Percentiles rank a stretch among this genome's conserved stretches.
phyloP scores from a whole-genome alignment of 2,888 invertebrate species.

The Hedya salicella region DNA sequence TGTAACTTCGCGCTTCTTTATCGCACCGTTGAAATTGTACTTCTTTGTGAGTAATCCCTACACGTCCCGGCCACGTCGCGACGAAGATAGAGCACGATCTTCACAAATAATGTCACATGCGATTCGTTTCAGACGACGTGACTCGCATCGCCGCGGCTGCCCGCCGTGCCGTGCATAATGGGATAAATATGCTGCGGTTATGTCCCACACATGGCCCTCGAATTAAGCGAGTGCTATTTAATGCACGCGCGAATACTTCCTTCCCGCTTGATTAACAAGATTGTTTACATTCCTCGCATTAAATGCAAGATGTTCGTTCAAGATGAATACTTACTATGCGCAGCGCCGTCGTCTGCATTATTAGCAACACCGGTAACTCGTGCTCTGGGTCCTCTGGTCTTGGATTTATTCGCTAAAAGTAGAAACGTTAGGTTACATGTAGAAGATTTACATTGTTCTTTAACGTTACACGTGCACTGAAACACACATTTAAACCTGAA shows the following conservation, averaged over 20 bases:
- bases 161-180: slow-evolving; percentile 82
- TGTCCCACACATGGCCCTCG: slow-evolving; percentile 82
- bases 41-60: slow-evolving; percentile 85
- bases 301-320: slow-evolving; percentile 59
- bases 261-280: slow-evolving; percentile 77
- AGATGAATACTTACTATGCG: slow-evolving; percentile 43
- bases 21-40: slow-evolving; percentile 83
- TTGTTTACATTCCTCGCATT: slow-evolving; percentile 67
- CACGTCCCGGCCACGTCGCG: slow-evolving; percentile 82
- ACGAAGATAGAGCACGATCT: slow-evolving; percentile 86
- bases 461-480: neutral
- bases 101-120: slow-evolving; percentile 86
- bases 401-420: slow-evolving; percentile 25
- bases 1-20: slow-evolving; percentile 81
- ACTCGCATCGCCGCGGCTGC: slow-evolving; percentile 80
- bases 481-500: neutral
- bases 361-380: slow-evolving; percentile 51
- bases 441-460: neutral
- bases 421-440: neutral
- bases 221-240: slow-evolving; percentile 82
- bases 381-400: slow-evolving; percentile 46
- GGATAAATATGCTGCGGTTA: slow-evolving; percentile 84
- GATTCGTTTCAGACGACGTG: slow-evolving; percentile 84
- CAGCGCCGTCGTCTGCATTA: slow-evolving; percentile 49
- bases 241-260: slow-evolving; percentile 75